A percentile compares a stretch with the other conserved stretches of the same genome.
These are phyloP conservation scores for Lophochroa leadbeateri DNA, from an alignment of 2,113 vertebrate genomes.

Conservation along the genomic window DNA sequence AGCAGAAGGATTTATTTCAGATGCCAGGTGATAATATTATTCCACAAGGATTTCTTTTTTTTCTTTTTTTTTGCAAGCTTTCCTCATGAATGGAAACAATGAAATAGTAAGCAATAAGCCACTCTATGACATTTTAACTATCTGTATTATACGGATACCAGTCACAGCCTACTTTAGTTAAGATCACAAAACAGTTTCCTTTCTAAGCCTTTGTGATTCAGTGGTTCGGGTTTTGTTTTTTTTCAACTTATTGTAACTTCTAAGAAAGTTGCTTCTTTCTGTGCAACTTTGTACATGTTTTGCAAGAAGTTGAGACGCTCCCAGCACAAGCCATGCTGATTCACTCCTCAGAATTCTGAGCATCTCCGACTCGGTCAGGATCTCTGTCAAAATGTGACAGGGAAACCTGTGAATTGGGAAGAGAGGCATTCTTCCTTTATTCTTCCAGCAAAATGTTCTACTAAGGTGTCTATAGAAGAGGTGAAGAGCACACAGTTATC, in stretches of 20 bases:
- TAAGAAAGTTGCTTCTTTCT: neutral
- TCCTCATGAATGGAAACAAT: neutral
- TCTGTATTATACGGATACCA: neutral
- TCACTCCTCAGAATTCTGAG: neutral
- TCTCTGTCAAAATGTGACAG: neutral
- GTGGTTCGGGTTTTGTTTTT: accelerated
- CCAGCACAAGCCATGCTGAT: neutral
- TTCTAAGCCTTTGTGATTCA: neutral
- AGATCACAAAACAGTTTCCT: neutral
- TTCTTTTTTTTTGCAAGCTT: neutral
- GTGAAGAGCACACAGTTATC: neutral
- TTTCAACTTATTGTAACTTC: neutral
- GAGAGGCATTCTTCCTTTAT: neutral
- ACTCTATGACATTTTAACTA: neutral
- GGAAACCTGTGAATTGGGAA: neutral
- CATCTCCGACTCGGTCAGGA: neutral
- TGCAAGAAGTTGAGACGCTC: neutral
- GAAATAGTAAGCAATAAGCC: neutral
- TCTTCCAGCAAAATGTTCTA: neutral
- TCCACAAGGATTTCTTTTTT: neutral
- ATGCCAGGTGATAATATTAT: neutral
- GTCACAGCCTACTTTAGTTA: neutral
- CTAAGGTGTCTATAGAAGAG: neutral
- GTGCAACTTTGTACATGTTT: neutral
- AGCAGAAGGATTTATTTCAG: neutral